Evolutionary conservation across 2,797 vertebrate species (phyloP), one percentile per base, ranked within the genome.

Genomic region (Protonibea diacanthus): DNA sequence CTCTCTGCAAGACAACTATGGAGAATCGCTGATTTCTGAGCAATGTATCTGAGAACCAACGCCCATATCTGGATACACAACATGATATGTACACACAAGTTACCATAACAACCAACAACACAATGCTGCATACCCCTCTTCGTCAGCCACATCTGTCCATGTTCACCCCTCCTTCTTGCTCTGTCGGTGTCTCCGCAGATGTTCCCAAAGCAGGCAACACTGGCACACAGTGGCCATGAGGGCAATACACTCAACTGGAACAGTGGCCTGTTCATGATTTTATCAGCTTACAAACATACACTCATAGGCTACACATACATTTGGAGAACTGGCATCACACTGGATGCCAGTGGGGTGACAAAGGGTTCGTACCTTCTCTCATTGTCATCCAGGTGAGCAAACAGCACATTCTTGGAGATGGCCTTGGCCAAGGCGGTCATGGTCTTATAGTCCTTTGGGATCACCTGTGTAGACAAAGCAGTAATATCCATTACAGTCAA

Each of bases 401-500:
- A 99, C 60, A 99, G 96, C 86, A 99, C 98, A 0, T 99, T 99
- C 95, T 96, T 99, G 84, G 97, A 98, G 84, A 99, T 99, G 86
- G 98, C 98, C 85, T 97, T 99, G 59, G 98, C 98, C 94, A 99
- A 90, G 6, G 98, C 98, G 0, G 98, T 98, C 98, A 99, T 99
- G 7, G 98, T 99, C 94, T 99, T 99, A 90, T 99, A 99, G 96
- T 99, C 98, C 90, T 99, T 99, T 51, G 98, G 98, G 89, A 99
- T 99, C 84, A 99, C 98, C 98, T 99, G 93, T 2, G 9, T 66
- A 87, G 67, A 86, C 59, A 77, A 78, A 80, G 71, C 64, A 71
- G 52, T 51, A 70, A 80, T 27, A 62, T 33, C 45, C 21, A 72
- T 83, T 82, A 83, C 51, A 71, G 75, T 55, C 62, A 67, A 80